Conservation (phyloP, 2,797 vertebrate genomes). For the Spizella passerina region DNA sequence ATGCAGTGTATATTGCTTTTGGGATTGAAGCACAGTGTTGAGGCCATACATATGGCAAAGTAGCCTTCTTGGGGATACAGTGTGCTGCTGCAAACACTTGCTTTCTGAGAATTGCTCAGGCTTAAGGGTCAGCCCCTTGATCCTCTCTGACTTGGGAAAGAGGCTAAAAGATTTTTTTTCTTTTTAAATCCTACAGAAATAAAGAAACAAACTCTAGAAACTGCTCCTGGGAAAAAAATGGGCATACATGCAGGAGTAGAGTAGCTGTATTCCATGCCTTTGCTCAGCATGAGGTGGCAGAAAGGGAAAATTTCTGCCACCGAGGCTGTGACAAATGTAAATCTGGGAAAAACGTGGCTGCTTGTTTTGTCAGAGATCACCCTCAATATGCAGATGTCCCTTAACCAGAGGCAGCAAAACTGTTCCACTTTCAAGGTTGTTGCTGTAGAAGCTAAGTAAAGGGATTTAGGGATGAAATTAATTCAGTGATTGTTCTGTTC, state of each 20-base stretch:
- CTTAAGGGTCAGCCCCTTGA: not conserved
- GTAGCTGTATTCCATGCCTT: not conserved
- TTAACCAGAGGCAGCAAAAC: not conserved
- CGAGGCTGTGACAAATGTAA: not conserved
- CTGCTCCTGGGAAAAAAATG: not conserved
- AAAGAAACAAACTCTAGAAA: not conserved
- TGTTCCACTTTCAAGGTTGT: not conserved
- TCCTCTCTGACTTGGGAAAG: not conserved
- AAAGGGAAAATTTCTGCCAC: not conserved
- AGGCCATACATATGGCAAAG: not conserved
- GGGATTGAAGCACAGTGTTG: not conserved
- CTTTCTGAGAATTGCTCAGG: not conserved
- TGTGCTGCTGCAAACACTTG: not conserved
- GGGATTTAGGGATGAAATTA: slow-evolving; percentile 13
- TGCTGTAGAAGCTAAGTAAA: not conserved
- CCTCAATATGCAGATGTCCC: not conserved
- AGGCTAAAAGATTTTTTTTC: not conserved
- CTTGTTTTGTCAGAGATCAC: not conserved
- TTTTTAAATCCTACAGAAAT: not conserved
- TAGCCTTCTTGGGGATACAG: not conserved
- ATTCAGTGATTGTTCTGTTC: not conserved
- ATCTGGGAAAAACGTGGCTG: not conserved
- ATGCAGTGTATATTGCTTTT: not conserved
- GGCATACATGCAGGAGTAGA: not conserved
- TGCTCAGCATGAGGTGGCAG: not conserved